A percentile compares a stretch with the other conserved stretches of the same genome.
These are phyloP conservation scores for Ceriagrion tenellum DNA, from an alignment of 2,888 invertebrate genomes.

Conservation along the genomic window DNA sequence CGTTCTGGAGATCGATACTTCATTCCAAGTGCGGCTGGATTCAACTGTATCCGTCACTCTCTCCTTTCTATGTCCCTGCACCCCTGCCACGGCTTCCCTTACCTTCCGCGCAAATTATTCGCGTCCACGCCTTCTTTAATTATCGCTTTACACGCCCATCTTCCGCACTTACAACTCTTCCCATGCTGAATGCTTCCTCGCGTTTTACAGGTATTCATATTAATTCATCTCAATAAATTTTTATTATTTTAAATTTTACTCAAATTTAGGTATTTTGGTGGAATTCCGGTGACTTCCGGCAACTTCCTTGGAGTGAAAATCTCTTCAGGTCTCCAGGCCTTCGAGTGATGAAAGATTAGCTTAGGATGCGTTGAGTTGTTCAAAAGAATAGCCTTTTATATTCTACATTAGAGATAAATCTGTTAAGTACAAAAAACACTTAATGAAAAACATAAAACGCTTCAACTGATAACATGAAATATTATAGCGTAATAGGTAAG, in stretches of 20 bases:
- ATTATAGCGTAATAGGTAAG: too few species aligned
- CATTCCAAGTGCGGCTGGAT: constrained; percentile 23
- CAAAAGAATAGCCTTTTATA: too few species aligned
- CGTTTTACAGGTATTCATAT: not conserved
- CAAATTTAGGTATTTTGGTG: not conserved
- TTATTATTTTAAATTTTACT: too few species aligned
- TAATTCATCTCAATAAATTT: not conserved
- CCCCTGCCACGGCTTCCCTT: not conserved
- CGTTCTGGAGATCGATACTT: constrained; percentile 23
- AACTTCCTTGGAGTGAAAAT: too few species aligned
- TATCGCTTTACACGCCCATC: not conserved
- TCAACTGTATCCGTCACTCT: not conserved
- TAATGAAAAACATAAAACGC: too few species aligned
- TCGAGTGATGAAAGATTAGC: too few species aligned
- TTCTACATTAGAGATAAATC: too few species aligned
- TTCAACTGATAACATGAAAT: too few species aligned
- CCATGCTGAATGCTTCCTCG: not conserved
- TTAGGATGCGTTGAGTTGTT: too few species aligned
- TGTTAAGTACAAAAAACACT: too few species aligned
- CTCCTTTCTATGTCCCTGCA: not conserved
- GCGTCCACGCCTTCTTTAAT: not conserved
- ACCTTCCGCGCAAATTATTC: not conserved
- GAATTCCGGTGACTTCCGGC: not conserved
- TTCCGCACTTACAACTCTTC: not conserved
- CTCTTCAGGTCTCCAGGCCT: too few species aligned